These are phyloP conservation scores for Prunella himalayana DNA, from an alignment of 2,113 vertebrate species.

Conservation along the genomic window DNA sequence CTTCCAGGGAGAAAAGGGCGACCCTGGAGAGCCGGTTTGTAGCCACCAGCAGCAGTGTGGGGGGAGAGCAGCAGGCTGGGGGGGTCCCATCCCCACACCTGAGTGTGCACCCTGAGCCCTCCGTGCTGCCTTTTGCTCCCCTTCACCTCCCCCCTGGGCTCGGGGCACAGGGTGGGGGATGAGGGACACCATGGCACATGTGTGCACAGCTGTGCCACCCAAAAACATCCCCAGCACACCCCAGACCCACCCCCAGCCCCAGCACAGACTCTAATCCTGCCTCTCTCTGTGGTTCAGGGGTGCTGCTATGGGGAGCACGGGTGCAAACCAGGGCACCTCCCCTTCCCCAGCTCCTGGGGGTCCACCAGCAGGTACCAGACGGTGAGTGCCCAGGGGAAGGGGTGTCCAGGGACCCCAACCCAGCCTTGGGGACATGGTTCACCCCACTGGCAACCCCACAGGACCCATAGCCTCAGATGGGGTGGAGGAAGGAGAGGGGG, in stretches of 20 bases:
- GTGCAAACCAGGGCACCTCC: not conserved
- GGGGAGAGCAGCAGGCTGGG: not conserved
- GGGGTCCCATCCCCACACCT: not conserved
- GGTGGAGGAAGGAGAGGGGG: not conserved
- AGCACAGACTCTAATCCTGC: not conserved
- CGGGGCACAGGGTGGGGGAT: fast-evolving
- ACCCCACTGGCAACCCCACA: not conserved
- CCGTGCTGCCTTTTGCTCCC: fast-evolving
- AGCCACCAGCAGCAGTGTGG: fast-evolving
- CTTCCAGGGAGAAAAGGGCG: constrained; percentile 64
- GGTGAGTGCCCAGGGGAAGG: not conserved
- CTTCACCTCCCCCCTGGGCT: not conserved
- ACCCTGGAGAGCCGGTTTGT: constrained; percentile 60
- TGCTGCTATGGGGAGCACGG: not conserved
- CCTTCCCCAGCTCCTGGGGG: constrained; percentile 9
- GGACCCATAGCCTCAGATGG: too few species aligned
- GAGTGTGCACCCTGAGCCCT: not conserved
- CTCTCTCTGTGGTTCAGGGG: not conserved
- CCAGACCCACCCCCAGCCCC: not conserved
- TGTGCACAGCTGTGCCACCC: not conserved
- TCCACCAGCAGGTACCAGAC: constrained; percentile 5
- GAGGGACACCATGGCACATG: not conserved
- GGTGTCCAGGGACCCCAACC: not conserved
- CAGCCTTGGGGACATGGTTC: not conserved
- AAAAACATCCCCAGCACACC: fast-evolving